Percentiles rank a stretch among this genome's conserved stretches.
These are phyloP conservation scores for Achlya flavicornis DNA, from an alignment of 2,888 invertebrate genomes.

Conservation along the genomic window DNA sequence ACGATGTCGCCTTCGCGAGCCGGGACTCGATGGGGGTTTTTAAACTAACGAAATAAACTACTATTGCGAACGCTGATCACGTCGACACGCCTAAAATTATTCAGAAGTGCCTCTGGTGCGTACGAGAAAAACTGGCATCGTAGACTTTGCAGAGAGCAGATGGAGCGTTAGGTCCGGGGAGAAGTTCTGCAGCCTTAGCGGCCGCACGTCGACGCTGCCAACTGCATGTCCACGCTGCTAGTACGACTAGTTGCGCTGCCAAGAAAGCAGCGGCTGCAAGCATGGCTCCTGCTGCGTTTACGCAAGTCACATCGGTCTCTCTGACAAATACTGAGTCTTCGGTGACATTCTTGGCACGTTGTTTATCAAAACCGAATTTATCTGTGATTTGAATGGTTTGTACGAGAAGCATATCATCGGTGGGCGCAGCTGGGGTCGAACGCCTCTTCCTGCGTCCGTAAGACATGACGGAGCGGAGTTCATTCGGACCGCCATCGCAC, in stretches of 20 bases:
- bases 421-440: slow-evolving; percentile 83
- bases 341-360: slow-evolving; percentile 85
- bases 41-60: slow-evolving; percentile 78
- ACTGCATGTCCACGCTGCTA: slow-evolving; percentile 94
- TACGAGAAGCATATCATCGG: slow-evolving; percentile 93
- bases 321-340: slow-evolving; percentile 89
- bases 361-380: slow-evolving; percentile 93
- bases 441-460: slow-evolving; percentile 92
- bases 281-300: slow-evolving; percentile 91
- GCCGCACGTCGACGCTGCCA: slow-evolving; percentile 91
- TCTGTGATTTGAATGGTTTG: slow-evolving; percentile 96
- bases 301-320: slow-evolving; percentile 86
- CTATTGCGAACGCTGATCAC: slow-evolving; percentile 79
- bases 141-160: slow-evolving; percentile 92
- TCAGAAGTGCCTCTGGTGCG: slow-evolving; percentile 84
- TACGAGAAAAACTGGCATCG: slow-evolving; percentile 92
- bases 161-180: slow-evolving; percentile 84
- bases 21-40: slow-evolving; percentile 76
- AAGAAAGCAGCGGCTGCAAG: slow-evolving; percentile 94
- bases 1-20: slow-evolving; percentile 55
- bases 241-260: slow-evolving; percentile 92
- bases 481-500: slow-evolving; percentile 94
- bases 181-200: slow-evolving; percentile 86
- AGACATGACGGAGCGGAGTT: slow-evolving; percentile 91
- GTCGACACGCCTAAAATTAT: slow-evolving; percentile 63